Conservation (phyloP, 2,888 invertebrate species). For the Agrotis clavis region DNA sequence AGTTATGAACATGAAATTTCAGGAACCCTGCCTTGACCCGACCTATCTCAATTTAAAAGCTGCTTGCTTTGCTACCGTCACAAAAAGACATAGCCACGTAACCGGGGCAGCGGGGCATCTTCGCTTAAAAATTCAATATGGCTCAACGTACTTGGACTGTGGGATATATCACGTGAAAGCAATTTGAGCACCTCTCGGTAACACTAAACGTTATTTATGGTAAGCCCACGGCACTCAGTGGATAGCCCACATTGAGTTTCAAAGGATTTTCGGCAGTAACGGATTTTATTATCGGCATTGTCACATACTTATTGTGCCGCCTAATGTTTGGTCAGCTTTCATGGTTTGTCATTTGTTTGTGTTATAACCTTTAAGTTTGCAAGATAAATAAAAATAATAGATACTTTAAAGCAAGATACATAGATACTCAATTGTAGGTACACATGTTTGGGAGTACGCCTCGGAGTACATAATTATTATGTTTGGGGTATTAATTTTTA, state of each 20-base stretch:
- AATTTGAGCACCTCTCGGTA: conserved; percentile 88
- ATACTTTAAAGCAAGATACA: no score
- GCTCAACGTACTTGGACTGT: conserved; percentile 83
- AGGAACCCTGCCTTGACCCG: conserved; percentile 70
- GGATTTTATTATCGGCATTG: conserved; percentile 71
- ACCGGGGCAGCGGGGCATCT: conserved; percentile 70
- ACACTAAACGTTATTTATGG: conserved; percentile 90
- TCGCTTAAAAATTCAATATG: conserved; percentile 88
- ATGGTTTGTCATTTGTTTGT: conserved; percentile 40
- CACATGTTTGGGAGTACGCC: no score
- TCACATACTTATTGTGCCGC: conserved; percentile 63
- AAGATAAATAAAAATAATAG: neutral
- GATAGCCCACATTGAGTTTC: conserved; percentile 85
- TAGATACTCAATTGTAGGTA: no score
- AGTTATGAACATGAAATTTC: conserved; percentile 73
- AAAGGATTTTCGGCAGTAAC: conserved; percentile 81
- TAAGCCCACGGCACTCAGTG: conserved; percentile 86
- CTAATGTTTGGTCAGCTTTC: conserved; percentile 51
- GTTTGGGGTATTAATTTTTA: no score
- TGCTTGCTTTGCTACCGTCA: conserved; percentile 71
- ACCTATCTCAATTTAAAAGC: conserved; percentile 77
- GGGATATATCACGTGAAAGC: conserved; percentile 89
- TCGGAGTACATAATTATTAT: no score
- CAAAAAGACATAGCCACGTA: conserved; percentile 65
- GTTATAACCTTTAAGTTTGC: neutral